Evolutionary conservation across 2,113 vertebrate genomes (phyloP).

Genomic region (Anser cygnoides): DNA sequence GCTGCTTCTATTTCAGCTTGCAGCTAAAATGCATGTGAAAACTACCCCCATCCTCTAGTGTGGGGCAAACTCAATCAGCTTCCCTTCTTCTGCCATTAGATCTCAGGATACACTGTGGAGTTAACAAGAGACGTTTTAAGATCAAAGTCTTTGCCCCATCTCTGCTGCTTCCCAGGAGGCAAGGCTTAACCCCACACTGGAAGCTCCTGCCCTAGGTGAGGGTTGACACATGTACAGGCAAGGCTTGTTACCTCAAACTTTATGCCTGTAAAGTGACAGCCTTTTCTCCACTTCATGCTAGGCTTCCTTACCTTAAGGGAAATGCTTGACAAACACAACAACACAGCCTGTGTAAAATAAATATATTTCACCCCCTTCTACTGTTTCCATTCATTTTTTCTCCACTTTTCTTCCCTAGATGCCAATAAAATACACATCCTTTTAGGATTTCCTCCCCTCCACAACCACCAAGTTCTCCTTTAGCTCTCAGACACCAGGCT

Average conservation of each 20-base stretch:
- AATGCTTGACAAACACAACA: background rate
- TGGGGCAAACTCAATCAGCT: background rate
- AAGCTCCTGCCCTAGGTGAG: background rate
- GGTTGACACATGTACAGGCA: rapidly evolving
- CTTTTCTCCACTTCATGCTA: background rate
- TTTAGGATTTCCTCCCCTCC: background rate
- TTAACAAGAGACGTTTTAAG: background rate
- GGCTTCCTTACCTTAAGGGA: background rate
- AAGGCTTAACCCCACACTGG: background rate
- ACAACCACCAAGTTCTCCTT: background rate
- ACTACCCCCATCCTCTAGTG: background rate
- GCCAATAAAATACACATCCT: background rate
- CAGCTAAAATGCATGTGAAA: background rate
- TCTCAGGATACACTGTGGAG: background rate
- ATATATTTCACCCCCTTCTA: background rate
- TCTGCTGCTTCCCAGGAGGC: too few relatives aligned
- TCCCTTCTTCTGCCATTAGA: background rate
- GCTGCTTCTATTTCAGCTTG: background rate
- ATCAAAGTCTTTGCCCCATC: background rate
- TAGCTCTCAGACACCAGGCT: background rate
- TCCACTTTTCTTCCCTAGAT: background rate
- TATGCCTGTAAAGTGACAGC: background rate
- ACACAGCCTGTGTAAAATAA: background rate
- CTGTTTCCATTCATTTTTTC: background rate
- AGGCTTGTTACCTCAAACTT: background rate